Conservation (phyloP, 2,888 invertebrate species). For the Macrophya annulata region DNA sequence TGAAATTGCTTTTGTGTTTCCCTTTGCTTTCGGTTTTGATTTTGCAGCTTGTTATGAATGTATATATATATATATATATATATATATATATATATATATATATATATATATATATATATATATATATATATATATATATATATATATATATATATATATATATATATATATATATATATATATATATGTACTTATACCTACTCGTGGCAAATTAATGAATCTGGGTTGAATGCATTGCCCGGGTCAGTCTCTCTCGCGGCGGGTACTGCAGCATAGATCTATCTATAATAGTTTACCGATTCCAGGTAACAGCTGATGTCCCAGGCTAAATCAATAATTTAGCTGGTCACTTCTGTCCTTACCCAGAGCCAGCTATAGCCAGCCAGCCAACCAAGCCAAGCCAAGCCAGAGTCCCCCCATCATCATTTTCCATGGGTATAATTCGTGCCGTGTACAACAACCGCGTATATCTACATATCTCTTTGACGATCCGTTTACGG, state of each 20-base stretch:
- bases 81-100: no score
- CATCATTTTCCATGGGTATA: background rate
- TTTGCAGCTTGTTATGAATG: background rate
- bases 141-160: no score
- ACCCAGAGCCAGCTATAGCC: background rate
- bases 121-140: no score
- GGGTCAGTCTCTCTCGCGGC: background rate
- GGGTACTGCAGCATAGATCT: constrained; percentile 27
- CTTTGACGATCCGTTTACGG: constrained; percentile 11
- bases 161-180: no score
- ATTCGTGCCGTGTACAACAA: background rate
- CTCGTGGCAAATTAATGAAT: constrained; percentile 23
- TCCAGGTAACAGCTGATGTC: constrained; percentile 44
- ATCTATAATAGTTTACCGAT: constrained; percentile 37
- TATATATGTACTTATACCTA: background rate
- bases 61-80: no score
- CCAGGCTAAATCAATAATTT: constrained; percentile 50
- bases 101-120: no score
- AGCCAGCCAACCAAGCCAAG: no score
- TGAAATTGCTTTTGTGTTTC: background rate
- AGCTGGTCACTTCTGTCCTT: constrained; percentile 41
- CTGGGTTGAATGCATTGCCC: constrained; percentile 21
- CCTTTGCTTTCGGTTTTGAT: no score
- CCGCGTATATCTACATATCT: constrained; percentile 1
- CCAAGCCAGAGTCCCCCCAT: background rate